Conservation (phyloP, 2,888 invertebrate genomes). For the Calameuta pallipes region DNA sequence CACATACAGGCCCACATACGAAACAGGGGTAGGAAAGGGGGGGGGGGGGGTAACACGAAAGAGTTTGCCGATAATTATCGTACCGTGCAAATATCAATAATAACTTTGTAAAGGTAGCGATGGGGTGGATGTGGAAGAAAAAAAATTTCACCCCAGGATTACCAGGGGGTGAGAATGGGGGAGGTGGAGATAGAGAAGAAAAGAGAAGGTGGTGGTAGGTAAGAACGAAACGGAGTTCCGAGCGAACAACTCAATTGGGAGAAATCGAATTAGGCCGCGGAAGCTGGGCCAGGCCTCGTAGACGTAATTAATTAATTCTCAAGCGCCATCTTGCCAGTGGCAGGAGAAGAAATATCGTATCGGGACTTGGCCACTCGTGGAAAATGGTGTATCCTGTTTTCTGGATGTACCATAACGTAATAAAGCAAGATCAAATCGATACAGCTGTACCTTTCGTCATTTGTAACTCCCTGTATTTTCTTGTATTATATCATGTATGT, state of each 20-base stretch:
- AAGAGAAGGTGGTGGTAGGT: constrained; percentile 25
- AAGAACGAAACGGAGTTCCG: constrained; percentile 21
- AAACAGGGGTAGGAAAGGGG: not conserved
- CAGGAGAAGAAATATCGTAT: constrained; percentile 48
- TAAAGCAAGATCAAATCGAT: too few species aligned
- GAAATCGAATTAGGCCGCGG: constrained; percentile 58
- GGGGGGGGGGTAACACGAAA: not conserved
- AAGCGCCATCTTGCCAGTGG: constrained; percentile 55
- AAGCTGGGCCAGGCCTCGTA: constrained; percentile 25
- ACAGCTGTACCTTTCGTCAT: too few species aligned
- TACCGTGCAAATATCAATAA: constrained; percentile 57
- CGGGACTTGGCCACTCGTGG: not conserved
- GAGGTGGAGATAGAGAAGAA: constrained; percentile 18
- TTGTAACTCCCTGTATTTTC: too few species aligned
- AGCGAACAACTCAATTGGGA: constrained; percentile 58
- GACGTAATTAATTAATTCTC: constrained; percentile 63
- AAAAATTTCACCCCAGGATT: too few species aligned
- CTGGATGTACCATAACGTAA: too few species aligned
- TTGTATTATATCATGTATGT: too few species aligned
- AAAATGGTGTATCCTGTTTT: too few species aligned
- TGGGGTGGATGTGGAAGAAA: constrained; percentile 26
- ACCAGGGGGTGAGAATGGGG: not conserved
- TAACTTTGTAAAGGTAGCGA: constrained; percentile 30
- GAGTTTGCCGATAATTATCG: constrained; percentile 52
- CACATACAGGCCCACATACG: too few species aligned